phyloP scores from a whole-genome alignment of 2,888 invertebrate genomes.

The Drosophila subquinaria region DNA sequence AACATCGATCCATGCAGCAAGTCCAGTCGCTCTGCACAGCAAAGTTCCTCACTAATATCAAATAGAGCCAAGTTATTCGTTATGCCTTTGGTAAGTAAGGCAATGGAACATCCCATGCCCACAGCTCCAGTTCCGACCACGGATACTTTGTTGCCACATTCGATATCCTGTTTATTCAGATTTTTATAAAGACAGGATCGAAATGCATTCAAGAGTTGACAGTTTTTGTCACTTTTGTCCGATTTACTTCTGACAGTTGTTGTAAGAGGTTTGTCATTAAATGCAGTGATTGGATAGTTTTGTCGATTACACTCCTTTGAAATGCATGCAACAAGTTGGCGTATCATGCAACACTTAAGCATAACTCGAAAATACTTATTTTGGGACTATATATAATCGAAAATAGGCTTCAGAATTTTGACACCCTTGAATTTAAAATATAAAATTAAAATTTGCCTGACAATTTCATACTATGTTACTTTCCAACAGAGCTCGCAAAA shows the following conservation, averaged over 20 bases:
- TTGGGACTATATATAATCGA: too few species aligned
- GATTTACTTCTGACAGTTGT: not conserved
- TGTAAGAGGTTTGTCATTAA: too few species aligned
- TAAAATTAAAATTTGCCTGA: too few species aligned
- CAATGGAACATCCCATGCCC: constrained; percentile 94
- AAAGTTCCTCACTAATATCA: constrained; percentile 91
- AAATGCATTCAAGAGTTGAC: constrained; percentile 20
- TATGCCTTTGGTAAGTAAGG: constrained; percentile 91
- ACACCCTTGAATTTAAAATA: too few species aligned
- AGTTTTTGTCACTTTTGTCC: not conserved
- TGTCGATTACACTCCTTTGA: too few species aligned
- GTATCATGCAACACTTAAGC: too few species aligned
- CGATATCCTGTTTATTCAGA: constrained; percentile 7
- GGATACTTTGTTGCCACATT: constrained; percentile 89
- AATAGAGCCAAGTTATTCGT: constrained; percentile 92
- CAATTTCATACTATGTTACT: too few species aligned
- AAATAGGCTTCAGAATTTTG: too few species aligned
- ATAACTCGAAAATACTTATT: too few species aligned
- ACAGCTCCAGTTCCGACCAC: constrained; percentile 94
- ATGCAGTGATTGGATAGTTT: too few species aligned
- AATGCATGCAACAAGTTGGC: too few species aligned
- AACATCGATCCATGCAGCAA: constrained; percentile 90
- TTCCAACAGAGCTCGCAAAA: too few species aligned
- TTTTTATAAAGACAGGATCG: constrained; percentile 30
- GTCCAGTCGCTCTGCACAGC: constrained; percentile 78